Percentiles rank a stretch among this genome's conserved stretches.
Conservation (phyloP, 2,888 invertebrate genomes). For the Lucinisca nassula region DNA sequence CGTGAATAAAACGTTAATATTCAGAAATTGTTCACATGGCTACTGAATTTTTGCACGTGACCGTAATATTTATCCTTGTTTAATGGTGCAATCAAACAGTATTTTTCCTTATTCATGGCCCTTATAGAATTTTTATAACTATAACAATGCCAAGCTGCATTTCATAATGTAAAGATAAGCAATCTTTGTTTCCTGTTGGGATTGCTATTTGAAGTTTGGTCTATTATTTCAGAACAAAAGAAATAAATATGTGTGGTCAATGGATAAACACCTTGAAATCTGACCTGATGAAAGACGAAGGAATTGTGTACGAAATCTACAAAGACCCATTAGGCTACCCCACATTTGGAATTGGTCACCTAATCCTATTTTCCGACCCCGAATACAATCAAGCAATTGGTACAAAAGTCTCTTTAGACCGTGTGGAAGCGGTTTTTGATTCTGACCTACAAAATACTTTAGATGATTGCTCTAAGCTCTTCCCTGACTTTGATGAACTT, state of each 20-base stretch:
- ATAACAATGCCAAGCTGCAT: too few species aligned
- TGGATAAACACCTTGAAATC: background rate
- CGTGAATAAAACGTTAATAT: too few species aligned
- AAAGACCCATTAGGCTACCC: conserved; percentile 9
- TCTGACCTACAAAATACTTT: background rate
- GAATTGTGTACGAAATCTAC: conserved; percentile 25
- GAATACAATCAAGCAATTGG: conserved; percentile 11
- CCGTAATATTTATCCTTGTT: too few species aligned
- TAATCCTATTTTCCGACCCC: conserved; percentile 21
- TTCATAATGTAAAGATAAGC: too few species aligned
- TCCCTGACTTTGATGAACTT: background rate
- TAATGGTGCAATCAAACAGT: too few species aligned
- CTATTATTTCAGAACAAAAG: background rate
- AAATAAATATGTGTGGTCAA: background rate
- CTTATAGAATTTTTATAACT: too few species aligned
- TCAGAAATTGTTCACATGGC: too few species aligned
- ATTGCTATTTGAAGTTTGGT: too few species aligned
- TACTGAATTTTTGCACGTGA: too few species aligned
- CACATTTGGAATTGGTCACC: conserved; percentile 36
- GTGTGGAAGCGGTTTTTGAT: conserved; percentile 19
- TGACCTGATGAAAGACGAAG: conserved; percentile 36
- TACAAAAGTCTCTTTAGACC: background rate
- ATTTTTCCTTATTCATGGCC: too few species aligned
- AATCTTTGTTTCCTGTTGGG: too few species aligned
- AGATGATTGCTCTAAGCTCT: background rate